Evolutionary conservation across 1,140 invertebrate genomes (phyloP).

Genomic region (Apis dorsata): DNA sequence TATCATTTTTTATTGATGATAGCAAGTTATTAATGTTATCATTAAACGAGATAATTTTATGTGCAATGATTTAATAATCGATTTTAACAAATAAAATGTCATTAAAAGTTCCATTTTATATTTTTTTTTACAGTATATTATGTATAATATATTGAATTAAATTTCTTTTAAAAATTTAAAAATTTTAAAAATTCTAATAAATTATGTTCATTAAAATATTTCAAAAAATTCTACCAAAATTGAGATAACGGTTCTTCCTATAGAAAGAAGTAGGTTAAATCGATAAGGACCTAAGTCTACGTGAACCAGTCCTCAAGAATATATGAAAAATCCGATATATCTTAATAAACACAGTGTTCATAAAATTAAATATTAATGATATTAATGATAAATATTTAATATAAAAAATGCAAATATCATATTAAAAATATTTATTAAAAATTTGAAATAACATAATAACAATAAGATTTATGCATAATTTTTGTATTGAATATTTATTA

Average conservation of each 20-base stretch:
- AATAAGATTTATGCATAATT: not conserved
- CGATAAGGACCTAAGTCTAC: slow-evolving; percentile 49
- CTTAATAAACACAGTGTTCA: not conserved
- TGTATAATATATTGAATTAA: too few relatives aligned
- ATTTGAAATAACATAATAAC: not conserved
- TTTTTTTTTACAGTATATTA: too few relatives aligned
- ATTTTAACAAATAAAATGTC: not conserved
- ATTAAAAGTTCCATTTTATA: not conserved
- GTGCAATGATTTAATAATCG: not conserved
- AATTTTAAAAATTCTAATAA: not conserved
- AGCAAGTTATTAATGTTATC: not conserved
- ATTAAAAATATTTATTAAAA: not conserved
- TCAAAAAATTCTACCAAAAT: slow-evolving; percentile 58
- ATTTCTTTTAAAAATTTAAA: not conserved
- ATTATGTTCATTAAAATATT: not conserved
- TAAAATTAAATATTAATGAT: not conserved
- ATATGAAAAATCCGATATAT: not conserved
- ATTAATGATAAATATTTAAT: not conserved
- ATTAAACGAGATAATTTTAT: not conserved
- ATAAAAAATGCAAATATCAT: not conserved
- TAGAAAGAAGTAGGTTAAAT: slow-evolving; percentile 65
- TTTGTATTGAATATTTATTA: not conserved
- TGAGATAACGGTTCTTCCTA: slow-evolving; percentile 58
- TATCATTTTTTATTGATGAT: slow-evolving; percentile 4
- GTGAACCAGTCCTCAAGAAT: slow-evolving; percentile 62